phyloP scores from a whole-genome alignment of 2,113 vertebrate species.

The Promerops cafer region DNA sequence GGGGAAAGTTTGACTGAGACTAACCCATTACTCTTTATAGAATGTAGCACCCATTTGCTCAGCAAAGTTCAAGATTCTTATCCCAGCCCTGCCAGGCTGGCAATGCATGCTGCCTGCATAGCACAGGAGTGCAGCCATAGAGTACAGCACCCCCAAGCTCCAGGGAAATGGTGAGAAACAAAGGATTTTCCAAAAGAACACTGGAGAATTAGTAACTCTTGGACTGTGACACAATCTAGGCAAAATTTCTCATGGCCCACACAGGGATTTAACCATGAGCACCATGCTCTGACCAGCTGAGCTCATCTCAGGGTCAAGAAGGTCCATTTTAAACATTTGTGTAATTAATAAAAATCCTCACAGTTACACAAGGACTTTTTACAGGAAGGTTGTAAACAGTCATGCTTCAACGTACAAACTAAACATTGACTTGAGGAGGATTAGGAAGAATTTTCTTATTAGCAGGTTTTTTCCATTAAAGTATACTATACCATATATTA shows the following conservation, averaged over 20 bases:
- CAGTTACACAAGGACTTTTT: not conserved
- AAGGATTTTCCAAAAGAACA: not conserved
- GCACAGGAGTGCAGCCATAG: not conserved
- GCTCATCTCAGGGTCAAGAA: not conserved
- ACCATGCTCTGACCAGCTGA: not conserved
- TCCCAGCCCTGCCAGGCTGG: not conserved
- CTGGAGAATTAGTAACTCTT: not conserved
- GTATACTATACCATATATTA: not conserved
- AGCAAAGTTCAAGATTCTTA: not conserved
- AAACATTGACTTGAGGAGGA: not conserved
- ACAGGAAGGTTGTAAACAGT: not conserved
- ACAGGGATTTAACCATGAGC: fast-evolving
- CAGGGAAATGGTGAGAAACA: not conserved
- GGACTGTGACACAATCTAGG: not conserved
- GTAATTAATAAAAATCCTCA: not conserved
- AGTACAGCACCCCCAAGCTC: not conserved
- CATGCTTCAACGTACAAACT: not conserved
- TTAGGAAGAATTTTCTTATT: not conserved
- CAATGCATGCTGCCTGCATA: not conserved
- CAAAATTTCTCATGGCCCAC: not conserved
- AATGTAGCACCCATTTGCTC: not conserved
- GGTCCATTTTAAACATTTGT: not conserved
- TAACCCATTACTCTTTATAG: not conserved
- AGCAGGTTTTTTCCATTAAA: not conserved
- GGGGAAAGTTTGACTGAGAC: not conserved